Base-by-base conservation (phyloP, 1,140 invertebrate genomes). In the Stegodyphus dumicola region DNA sequence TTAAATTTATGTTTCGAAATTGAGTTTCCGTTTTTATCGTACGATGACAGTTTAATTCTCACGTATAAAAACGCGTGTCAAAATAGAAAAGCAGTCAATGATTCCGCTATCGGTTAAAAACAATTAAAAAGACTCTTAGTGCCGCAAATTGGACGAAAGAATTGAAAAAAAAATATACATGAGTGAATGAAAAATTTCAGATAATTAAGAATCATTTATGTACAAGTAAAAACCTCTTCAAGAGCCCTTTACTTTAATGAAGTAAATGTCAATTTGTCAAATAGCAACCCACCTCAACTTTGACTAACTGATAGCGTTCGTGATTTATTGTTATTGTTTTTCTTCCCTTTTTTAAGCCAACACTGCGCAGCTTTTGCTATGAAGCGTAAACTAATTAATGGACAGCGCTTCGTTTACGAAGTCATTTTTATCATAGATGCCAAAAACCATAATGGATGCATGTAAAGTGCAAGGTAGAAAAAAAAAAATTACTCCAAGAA, bases 321-420 rank as follows among this genome's bases (percentile, higher is more conserved):
- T 69, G 48, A 81, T 71, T 80, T 81, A 73, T 81, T 73, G 64
- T 69, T 33, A n/a, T 60, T 11, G 66, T 53, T 33, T 81, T 81
- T 64, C 54, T 49, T 69, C 70, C 13, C 18, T n/a, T 52, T 17
- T 66, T 77, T 77, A 52, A 66, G 48, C 49, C 54, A 56, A 48
- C 48, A 71, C 17, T 13, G 11, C 33, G 33, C 33, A 56, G 73
- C 64, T 71, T 81, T 81, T 56, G 51, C 33, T 69, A 56, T 81
- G 69, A 73, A 60, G 78, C 78, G 48, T 81, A 81, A 81, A 73
- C 78, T 81, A 81, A 81, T 81, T 81, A 81, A 81, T 81, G 65
- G 77, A 17, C 10, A 49, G 54, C 52, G 33, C 66, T 49, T 18
- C 10, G 15, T 81, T 81, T 81, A 10, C n/a, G 49, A 52, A 15